Base-by-base conservation (phyloP, 2,113 vertebrate genomes). In the Scophthalmus maximus region DNA sequence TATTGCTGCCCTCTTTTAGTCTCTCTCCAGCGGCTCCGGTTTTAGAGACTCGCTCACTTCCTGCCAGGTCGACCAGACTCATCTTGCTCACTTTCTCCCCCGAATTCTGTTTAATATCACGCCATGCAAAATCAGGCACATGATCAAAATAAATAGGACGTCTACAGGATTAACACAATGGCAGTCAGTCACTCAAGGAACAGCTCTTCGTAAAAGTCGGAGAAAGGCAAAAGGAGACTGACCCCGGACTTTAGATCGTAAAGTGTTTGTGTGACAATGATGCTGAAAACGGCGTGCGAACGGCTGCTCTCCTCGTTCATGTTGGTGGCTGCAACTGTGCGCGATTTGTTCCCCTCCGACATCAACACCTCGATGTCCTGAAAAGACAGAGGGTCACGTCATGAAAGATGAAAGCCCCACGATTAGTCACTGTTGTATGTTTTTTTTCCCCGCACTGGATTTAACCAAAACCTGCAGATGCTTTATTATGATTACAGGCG, bases 1-100 rank as follows among this genome's bases (percentile, higher is more conserved):
- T 99, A 91, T 98, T 99, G 93, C 97, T 98, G 88, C 97, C 97
- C 91, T 99, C 97, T 86, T 98, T 99, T 44, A 99, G 95, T 38
- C 98, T 94, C 86, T 99, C 97, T 38, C 98, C 97, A 0, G 98
- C 98, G 7, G 97, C 97, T 91, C 98, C 98, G 0, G 97, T 99
- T 90, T 99, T 99, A 53, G 98, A 99, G 14, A 96, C 98, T 34
- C 98, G 90, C 78, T 99, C 97, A 0, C 97, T 99, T 9, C 98
- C 98, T 10, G 98, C 98, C 93, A 99, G 89, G 91, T 99, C 98
- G 49, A 99, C 98, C 84, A 99, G 87, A 90, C 98, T 99, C 88
- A 99, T 88, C 82, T 98, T 98, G 91, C 98, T 99, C 88, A 98
- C 98, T 78, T 99, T 98, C 91, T 99, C 97, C 73, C 98, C 91